A percentile compares a stretch with the other conserved stretches of the same genome.
Conservation (phyloP, 2,888 invertebrate species). For the Camptogramma bilineatum region DNA sequence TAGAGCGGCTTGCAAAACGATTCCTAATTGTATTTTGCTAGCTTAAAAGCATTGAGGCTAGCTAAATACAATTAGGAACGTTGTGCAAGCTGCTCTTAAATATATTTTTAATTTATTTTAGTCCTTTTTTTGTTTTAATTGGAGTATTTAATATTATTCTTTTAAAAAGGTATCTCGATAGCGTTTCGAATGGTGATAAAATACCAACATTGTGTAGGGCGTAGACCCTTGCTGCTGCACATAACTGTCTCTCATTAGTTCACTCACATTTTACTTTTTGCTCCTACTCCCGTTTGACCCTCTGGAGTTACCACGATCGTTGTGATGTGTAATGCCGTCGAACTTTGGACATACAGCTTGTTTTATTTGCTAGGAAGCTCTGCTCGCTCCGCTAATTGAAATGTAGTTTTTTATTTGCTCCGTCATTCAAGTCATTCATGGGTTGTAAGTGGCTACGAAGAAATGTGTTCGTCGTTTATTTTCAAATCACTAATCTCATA, state of each 20-base stretch:
- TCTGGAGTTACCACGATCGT: constrained; percentile 50
- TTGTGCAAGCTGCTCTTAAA: too few species aligned
- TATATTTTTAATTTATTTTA: too few species aligned
- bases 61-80: too few species aligned
- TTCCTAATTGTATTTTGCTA: too few species aligned
- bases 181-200: constrained; percentile 49
- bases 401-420: constrained; percentile 58
- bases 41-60: too few species aligned
- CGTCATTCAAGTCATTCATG: constrained; percentile 48
- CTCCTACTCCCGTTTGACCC: constrained; percentile 66
- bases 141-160: not conserved
- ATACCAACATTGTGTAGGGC: not conserved
- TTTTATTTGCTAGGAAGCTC: constrained; percentile 64
- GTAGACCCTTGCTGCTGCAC: constrained; percentile 14
- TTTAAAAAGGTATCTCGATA: constrained; percentile 46
- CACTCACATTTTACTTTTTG: constrained; percentile 67
- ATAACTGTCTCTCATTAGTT: constrained; percentile 65
- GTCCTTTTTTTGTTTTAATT: not conserved
- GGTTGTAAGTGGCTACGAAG: constrained; percentile 40
- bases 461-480: constrained; percentile 19
- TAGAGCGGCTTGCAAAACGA: too few species aligned
- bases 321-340: constrained; percentile 63
- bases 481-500: constrained; percentile 12
- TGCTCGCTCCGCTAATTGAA: constrained; percentile 61
- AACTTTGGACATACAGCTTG: constrained; percentile 59